Percentiles rank a stretch among this genome's conserved stretches.
Evolutionary conservation across 2,113 vertebrate genomes (phyloP).

Genomic region (Pelecanoides urinatrix): DNA sequence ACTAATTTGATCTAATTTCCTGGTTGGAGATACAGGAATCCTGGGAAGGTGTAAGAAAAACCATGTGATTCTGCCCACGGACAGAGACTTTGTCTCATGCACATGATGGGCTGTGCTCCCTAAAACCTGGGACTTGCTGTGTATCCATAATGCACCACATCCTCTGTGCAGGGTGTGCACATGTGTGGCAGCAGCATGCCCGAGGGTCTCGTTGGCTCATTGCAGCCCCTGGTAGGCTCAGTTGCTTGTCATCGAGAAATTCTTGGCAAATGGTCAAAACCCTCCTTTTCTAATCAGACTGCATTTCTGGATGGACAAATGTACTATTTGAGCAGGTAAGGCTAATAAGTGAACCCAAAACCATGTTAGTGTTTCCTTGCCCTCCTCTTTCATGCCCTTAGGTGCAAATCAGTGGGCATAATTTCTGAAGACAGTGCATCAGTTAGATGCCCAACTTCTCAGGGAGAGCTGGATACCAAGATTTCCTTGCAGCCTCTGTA

Average conservation of each 20-base stretch:
- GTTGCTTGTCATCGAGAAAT: not conserved
- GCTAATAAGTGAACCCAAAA: not conserved
- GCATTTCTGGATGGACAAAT: not conserved
- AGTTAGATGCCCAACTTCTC: not conserved
- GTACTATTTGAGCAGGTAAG: not conserved
- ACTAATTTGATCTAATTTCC: not conserved
- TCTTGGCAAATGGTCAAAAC: not conserved
- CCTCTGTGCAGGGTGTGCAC: not conserved
- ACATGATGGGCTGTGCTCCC: not conserved
- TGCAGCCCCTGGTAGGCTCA: not conserved
- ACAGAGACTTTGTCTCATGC: not conserved
- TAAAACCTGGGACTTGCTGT: not conserved
- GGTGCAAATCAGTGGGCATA: not conserved
- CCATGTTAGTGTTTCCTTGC: not conserved
- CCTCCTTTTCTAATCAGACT: not conserved
- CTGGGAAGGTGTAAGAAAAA: not conserved
- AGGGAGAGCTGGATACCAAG: not conserved
- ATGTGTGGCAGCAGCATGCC: not conserved
- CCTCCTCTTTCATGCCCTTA: not conserved
- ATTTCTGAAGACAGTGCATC: not conserved
- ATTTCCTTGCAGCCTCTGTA: not conserved
- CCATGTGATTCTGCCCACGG: not conserved
- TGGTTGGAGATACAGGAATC: not conserved
- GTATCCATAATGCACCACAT: not conserved
- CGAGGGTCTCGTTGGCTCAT: not conserved